A percentile compares a stretch with the other conserved stretches of the same genome.
Evolutionary conservation across 2,797 vertebrate genomes (phyloP).

Genomic region (Xerus rutilus): DNA sequence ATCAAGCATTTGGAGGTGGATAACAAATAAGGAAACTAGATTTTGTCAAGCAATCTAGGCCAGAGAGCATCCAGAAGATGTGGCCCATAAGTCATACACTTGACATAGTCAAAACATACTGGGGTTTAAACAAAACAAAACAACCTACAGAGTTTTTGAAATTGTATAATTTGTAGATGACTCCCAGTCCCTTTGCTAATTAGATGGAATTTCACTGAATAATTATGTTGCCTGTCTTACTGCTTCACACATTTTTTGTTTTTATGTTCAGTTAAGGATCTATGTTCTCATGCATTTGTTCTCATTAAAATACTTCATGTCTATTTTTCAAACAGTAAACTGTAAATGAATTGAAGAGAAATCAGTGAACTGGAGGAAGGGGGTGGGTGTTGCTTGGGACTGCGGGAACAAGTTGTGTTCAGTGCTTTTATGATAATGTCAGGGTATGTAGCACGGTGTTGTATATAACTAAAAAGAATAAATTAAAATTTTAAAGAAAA

Average conservation of each 20-base stretch:
- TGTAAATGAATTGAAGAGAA: too few relatives aligned
- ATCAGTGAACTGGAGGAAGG: too few relatives aligned
- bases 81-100: not conserved
- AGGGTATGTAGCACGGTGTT: too few relatives aligned
- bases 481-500: too few relatives aligned
- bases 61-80: not conserved
- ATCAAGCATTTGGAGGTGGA: not conserved
- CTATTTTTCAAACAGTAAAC: not conserved
- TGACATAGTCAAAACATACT: not conserved
- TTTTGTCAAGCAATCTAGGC: not conserved
- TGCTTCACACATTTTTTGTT: not conserved
- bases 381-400: too few relatives aligned
- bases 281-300: not conserved
- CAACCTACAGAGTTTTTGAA: not conserved
- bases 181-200: not conserved
- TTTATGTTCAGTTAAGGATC: not conserved
- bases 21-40: not conserved
- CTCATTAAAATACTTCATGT: constrained; percentile 23
- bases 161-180: not conserved
- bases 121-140: not conserved
- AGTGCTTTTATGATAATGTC: too few relatives aligned
- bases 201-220: not conserved
- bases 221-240: not conserved
- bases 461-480: too few relatives aligned
- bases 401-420: too few relatives aligned